A percentile compares a stretch with the other conserved stretches of the same genome.
These are phyloP conservation scores for Zootermopsis nevadensis DNA, from an alignment of 2,888 invertebrate genomes.

Conservation along the genomic window DNA sequence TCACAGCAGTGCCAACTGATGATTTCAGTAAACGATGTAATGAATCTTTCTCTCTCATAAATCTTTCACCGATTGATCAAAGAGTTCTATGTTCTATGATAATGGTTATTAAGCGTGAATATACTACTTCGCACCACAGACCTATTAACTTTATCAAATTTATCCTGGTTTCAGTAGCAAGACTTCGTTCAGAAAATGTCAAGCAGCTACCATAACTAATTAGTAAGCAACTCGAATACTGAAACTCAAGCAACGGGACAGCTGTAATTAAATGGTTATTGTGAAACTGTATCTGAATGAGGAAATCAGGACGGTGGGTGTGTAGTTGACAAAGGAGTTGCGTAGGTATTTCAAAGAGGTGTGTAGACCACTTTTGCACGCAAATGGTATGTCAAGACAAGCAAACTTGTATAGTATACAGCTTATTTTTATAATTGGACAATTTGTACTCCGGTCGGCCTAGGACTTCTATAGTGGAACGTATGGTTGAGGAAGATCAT, in stretches of 20 bases:
- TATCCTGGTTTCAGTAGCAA: no score
- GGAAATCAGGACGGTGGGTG: not conserved
- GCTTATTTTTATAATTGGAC: slow-evolving; percentile 32
- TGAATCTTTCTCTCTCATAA: no score
- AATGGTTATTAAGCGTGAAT: no score
- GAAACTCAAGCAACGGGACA: not conserved
- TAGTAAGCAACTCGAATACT: no score
- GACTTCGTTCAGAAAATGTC: no score
- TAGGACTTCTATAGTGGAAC: not conserved
- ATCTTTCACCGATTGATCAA: no score
- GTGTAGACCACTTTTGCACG: slow-evolving; percentile 23
- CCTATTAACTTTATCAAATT: no score
- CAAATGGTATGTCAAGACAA: not conserved
- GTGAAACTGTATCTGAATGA: not conserved
- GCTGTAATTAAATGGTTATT: not conserved
- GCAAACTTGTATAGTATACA: slow-evolving; percentile 4
- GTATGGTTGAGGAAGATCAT: slow-evolving; percentile 1
- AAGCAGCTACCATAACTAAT: no score
- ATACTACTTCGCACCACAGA: no score
- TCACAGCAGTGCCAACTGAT: no score
- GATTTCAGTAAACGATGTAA: no score
- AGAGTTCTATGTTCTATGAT: no score
- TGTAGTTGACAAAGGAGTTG: not conserved
- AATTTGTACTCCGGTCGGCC: slow-evolving; percentile 28
- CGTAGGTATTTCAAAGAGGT: not conserved